phyloP scores from a whole-genome alignment of 2,113 vertebrate species.

The Xiphophorus maculatus region DNA sequence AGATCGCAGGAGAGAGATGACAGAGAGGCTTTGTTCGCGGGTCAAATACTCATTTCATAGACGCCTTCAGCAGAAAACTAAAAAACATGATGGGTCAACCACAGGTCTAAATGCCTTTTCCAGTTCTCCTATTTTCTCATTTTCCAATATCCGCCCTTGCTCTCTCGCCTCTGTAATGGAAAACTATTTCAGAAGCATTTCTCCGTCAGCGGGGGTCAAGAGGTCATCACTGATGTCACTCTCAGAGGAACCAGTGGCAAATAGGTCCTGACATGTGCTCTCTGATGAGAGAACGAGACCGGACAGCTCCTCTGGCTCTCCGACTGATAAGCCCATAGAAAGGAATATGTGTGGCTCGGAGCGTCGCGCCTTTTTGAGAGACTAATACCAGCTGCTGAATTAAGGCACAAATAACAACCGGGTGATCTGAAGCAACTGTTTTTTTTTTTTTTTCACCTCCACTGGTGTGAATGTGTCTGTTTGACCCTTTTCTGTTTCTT shows the following conservation, averaged over 20 bases:
- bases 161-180: conserved; percentile 80
- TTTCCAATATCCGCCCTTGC: conserved; percentile 71
- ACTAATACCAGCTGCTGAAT: conserved; percentile 58
- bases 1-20: conserved; percentile 31
- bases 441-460: background rate
- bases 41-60: conserved; percentile 72
- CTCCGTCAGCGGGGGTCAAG: conserved; percentile 73
- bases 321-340: conserved; percentile 71
- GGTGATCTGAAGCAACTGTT: conserved; percentile 36
- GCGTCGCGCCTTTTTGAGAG: conserved; percentile 41
- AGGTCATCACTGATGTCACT: conserved; percentile 82
- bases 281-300: conserved; percentile 74
- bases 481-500: background rate
- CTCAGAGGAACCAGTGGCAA: conserved; percentile 84
- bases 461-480: background rate
- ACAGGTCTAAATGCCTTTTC: conserved; percentile 79
- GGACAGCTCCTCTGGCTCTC: conserved; percentile 71
- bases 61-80: conserved; percentile 59
- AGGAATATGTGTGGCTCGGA: conserved; percentile 64
- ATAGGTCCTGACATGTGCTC: conserved; percentile 83
- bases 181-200: conserved; percentile 80
- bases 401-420: conserved; percentile 60
- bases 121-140: conserved; percentile 75
- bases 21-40: conserved; percentile 52
- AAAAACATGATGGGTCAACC: conserved; percentile 77